phyloP scores from a whole-genome alignment of 2,888 invertebrate genomes.

The Ferrisia virgata region DNA sequence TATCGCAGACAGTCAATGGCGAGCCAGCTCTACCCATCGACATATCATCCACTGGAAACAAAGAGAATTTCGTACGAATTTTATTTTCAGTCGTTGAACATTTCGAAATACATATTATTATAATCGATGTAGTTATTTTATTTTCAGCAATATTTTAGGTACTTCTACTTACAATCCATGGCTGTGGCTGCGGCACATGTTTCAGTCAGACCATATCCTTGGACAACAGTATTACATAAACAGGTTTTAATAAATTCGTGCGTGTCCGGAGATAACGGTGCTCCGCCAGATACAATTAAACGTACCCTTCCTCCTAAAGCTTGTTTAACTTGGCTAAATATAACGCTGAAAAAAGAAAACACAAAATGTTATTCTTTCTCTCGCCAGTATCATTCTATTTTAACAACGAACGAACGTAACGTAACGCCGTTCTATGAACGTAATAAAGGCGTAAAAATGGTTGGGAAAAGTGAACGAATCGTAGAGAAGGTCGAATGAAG shows the following conservation, averaged over 20 bases:
- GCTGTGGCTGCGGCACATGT: conserved; percentile 90
- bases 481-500: no score
- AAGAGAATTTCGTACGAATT: background rate
- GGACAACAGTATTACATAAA: conserved; percentile 83
- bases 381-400: background rate
- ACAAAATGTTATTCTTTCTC: background rate
- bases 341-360: conserved; percentile 55
- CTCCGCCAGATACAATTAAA: conserved; percentile 88
- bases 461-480: no score
- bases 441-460: no score
- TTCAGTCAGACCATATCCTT: conserved; percentile 97
- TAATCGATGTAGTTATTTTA: no score
- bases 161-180: conserved; percentile 65
- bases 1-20: conserved; percentile 78
- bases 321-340: conserved; percentile 60
- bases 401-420: no score
- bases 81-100: no score
- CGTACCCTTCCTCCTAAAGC: conserved; percentile 80
- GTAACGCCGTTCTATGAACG: no score
- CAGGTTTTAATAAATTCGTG: conserved; percentile 90
- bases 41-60: conserved; percentile 59
- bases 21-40: conserved; percentile 83
- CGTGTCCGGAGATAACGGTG: conserved; percentile 91
- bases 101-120: no score
- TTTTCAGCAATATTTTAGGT: no score